phyloP scores from a whole-genome alignment of 2,888 invertebrate genomes.

The Drosophila falleni region DNA sequence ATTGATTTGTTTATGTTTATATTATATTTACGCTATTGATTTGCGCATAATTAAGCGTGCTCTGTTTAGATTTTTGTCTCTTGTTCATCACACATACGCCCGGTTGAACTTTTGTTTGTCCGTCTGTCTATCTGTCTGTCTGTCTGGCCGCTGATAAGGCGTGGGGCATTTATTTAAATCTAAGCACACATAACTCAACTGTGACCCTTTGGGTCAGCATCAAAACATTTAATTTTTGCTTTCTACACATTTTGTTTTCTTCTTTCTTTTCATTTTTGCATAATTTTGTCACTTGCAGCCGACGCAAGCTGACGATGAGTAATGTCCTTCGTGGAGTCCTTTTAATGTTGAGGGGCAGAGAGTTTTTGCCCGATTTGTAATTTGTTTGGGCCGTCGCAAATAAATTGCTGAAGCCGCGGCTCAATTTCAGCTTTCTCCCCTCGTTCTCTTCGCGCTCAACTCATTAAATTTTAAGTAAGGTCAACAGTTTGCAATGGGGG shows the following conservation, averaged over 20 bases:
- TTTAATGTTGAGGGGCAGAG: neutral
- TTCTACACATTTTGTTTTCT: neutral
- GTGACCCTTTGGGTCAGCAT: conserved; percentile 35
- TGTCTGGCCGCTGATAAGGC: conserved; percentile 34
- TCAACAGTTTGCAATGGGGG: conserved; percentile 47
- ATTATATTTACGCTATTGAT: conserved; percentile 11
- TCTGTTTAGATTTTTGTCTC: neutral
- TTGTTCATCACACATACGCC: conserved; percentile 43
- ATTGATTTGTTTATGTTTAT: neutral
- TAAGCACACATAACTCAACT: conserved; percentile 20
- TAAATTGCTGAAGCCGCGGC: conserved; percentile 49
- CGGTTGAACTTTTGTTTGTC: conserved; percentile 3
- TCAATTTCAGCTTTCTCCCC: conserved; percentile 37
- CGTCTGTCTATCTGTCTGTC: conserved; percentile 1
- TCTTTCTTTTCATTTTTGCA: conserved; percentile 25
- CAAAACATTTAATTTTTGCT: conserved; percentile 41
- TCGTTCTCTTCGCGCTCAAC: conserved; percentile 23
- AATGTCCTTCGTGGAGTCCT: conserved; percentile 17
- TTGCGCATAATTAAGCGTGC: conserved; percentile 5
- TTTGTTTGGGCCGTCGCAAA: conserved; percentile 44
- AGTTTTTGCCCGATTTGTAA: conserved; percentile 34
- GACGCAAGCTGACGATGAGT: conserved; percentile 41
- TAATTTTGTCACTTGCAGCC: conserved; percentile 52
- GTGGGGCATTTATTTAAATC: conserved; percentile 41
- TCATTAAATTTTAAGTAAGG: conserved; percentile 70